Evolutionary conservation across 2,888 invertebrate species (phyloP), one percentile per base, ranked within the genome.

Genomic region (Leucozona laternaria): DNA sequence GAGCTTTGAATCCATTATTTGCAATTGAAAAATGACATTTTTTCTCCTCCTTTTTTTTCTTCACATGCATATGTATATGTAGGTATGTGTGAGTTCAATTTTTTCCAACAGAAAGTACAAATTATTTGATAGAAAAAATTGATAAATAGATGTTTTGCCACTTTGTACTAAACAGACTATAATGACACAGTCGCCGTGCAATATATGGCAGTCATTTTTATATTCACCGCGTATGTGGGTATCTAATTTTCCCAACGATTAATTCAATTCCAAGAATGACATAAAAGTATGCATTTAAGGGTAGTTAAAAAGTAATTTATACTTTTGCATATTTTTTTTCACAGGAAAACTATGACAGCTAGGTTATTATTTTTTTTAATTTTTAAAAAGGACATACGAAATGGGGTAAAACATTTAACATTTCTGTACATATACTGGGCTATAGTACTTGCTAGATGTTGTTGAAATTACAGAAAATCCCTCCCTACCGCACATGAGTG

Each of bases 271-370:
- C 15, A 25, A 15, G 60, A 62, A 62, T 62, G 8, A 43, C 15
- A 62, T 62, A 25, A 62, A 40, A 43, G 22, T 25, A 62, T 62
- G 40, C 40, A 62, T 62, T 40, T 25, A 43, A 25, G 25, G 60
- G 60, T 40, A 37, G 40, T 22, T 62, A n/a, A 40, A 13, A 15
- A 20, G 10, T 58, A 58, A 34, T 58, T 34, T 58, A 20, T 37
- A 15, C 13, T 58, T 58, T 37, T 37, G 34, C 58, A 34, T 34
- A 58, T 34, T 34, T 57, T 58, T 34, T 58, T 34, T 58, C 15
- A 43, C 15, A 43, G 43, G n/a, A 43, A 43, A 43, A 6, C 43
- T 43, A n/a, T 43, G 43, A 7, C 43, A 43, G 43, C 15, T 43
- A 43, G 1, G 15, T 15, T 15, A 15, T 7, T 43, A 13, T 15